phyloP scores from a whole-genome alignment of 1,140 invertebrate genomes.

The Harlomillsia oculata region DNA sequence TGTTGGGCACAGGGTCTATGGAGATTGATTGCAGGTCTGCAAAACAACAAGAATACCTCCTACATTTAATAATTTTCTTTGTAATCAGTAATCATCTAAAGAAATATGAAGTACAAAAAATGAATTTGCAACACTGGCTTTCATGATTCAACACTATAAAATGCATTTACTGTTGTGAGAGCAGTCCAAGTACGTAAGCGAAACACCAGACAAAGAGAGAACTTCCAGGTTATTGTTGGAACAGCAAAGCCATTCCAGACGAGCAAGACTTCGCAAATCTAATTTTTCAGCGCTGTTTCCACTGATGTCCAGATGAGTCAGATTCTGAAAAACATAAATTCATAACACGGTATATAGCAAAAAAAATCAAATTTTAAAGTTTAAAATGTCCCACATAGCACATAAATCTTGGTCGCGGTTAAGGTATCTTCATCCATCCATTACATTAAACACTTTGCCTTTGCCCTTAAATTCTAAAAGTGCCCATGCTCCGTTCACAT shows the following conservation, averaged over 20 bases:
- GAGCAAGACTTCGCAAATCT: slow-evolving; percentile 58
- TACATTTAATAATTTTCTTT: neutral
- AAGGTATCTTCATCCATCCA: no score
- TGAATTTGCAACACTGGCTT: neutral
- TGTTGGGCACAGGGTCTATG: slow-evolving; percentile 35
- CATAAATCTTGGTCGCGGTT: no score
- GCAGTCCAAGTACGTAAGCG: slow-evolving; percentile 57
- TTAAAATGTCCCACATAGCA: no score
- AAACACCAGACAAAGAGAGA: slow-evolving; percentile 56
- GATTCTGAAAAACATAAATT: slow-evolving; percentile 34
- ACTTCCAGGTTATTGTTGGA: slow-evolving; percentile 58
- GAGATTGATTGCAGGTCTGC: slow-evolving; percentile 34
- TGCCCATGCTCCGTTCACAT: no score
- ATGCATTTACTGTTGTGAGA: slow-evolving; percentile 58
- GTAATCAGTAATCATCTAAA: neutral
- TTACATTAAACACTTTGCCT: no score
- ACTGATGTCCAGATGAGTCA: slow-evolving; percentile 58
- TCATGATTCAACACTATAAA: neutral
- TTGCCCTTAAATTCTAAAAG: no score
- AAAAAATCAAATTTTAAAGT: no score
- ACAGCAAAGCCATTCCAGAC: slow-evolving; percentile 59
- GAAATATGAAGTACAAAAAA: neutral
- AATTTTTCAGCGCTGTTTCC: slow-evolving; percentile 65
- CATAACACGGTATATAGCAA: no score
- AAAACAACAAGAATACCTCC: neutral